Percentiles rank a stretch among this genome's conserved stretches.
These are phyloP conservation scores for Drepanosiphum platanoidis DNA, from an alignment of 2,888 invertebrate genomes.

Conservation along the genomic window DNA sequence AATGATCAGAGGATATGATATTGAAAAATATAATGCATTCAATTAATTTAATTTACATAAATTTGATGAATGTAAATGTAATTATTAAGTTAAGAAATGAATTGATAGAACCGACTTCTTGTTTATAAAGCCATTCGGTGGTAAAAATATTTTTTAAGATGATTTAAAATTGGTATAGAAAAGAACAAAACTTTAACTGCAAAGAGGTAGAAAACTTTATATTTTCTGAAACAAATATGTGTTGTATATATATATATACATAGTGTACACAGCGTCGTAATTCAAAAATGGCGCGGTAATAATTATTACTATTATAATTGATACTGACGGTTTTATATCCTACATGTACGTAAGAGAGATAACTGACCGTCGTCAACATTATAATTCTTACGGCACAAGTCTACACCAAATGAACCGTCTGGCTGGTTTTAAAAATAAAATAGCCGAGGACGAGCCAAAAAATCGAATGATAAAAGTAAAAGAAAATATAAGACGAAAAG, in stretches of 20 bases:
- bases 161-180: not conserved
- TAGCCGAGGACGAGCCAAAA: constrained; percentile 33
- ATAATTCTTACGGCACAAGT: constrained; percentile 36
- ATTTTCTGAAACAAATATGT: not conserved
- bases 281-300: constrained; percentile 16
- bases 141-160: not conserved
- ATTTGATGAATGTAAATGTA: no score
- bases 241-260: not conserved
- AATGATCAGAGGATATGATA: no score
- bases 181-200: not conserved
- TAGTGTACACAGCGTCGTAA: not conserved
- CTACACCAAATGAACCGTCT: constrained; percentile 7
- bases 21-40: no score
- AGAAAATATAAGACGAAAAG: constrained; percentile 9
- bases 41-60: no score
- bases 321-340: constrained; percentile 49
- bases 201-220: not conserved
- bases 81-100: no score
- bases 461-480: constrained; percentile 11
- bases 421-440: constrained; percentile 59
- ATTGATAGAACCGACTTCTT: no score
- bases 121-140: not conserved
- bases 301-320: constrained; percentile 37
- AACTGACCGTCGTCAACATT: constrained; percentile 60
- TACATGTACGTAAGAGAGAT: constrained; percentile 7